Evolutionary conservation across 2,113 vertebrate genomes (phyloP), one percentile per base, ranked within the genome.

Genomic region (Erythrocercus mccallii): DNA sequence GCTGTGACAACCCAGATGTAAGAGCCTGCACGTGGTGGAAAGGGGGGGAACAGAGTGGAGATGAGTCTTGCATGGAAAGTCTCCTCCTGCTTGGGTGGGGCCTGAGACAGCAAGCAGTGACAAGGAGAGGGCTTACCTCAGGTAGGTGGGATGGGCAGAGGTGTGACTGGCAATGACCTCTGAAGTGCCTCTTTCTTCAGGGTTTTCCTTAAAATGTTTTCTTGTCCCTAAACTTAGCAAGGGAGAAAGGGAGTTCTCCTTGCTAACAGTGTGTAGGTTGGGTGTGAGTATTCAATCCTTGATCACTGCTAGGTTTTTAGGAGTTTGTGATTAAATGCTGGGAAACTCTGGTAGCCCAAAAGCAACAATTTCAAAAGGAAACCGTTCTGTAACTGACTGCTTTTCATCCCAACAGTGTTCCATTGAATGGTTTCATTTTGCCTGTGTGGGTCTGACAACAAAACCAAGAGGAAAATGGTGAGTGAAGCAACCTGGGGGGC

Each of bases 371-470:
- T 85, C 30, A 37, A 22, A n/a, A 44, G 35, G 64, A 80, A 77
- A 53, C 54, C 24, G 19, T 30, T 38, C 37, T 91, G 80, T 85
- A 58, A 91, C 76, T 89, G 48, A 33, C 54, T 78, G 70, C 81
- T 91, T 23, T 95, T 81, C 62, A 66, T 74, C 83, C 81, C 92
- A 51, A 76, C 97, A 99, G 99, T 99, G 99, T 97, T 99, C 99
- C 95, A 99, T 99, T 42, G 99, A 99, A 96, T 99, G 99, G 99
- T 99, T 99, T 98, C 99, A 99, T 97, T 99, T 99, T 95, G 98
- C 99, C 83, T 99, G 99, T 84, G 99, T 99, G 93, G 99, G 99
- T 81, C 98, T 99, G 95, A 99, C 99, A 31, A 99, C 99, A 96
- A 99, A 99, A 96, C 99, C 99, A 73, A 98, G 99, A 96, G 99